Evolutionary conservation across 23 tunicate species (phyloP), one percentile per base, ranked within the genome.

Genomic region (Styela plicata): DNA sequence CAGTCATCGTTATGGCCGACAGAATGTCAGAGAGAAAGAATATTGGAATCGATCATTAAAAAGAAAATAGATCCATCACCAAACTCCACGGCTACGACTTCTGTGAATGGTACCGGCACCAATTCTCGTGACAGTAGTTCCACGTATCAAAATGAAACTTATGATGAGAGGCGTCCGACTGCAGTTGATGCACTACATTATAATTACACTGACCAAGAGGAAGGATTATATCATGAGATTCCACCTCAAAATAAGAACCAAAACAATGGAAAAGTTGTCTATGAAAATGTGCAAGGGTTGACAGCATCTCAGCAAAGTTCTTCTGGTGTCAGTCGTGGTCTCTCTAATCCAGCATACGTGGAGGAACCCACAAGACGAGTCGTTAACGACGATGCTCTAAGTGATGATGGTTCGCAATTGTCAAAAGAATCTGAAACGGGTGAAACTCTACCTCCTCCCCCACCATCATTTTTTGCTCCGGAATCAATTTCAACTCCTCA

Each of bases 1-100:
- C 98, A 93, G 85, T 82, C 98, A 0, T 34, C 79, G 24, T 53
- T 81, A 36, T 93, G 87, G 68, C 87, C 98, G 2, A 77, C 89
- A 63, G 93, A 93, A 31, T 84, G 86, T 37, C 93, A 88, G 74
- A 36, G 52, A 28, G 98, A 93, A 53, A 75, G 98, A 61, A 37
- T 81, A 25, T 26, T 81, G 71, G 98, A 93, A 66, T 74, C 70
- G 33, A 33, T 10, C 21, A 77, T 74, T 13, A 44, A 21, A 17
- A 53, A 28, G 0, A 27, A 44, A 22, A 7, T 21, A 61, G 73
- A 0, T 25, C 34, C 61, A 34, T 18, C 53, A 2, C 24, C 79
- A 61, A 26, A 34, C 24, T 28, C 70, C 36, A 30, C 63, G 29
- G 26, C 86, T 1, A 82, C 86, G 0, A 63, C 76, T 24, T 68